phyloP scores from a whole-genome alignment of 2,113 vertebrate species.

The Datnioides undecimradiatus region DNA sequence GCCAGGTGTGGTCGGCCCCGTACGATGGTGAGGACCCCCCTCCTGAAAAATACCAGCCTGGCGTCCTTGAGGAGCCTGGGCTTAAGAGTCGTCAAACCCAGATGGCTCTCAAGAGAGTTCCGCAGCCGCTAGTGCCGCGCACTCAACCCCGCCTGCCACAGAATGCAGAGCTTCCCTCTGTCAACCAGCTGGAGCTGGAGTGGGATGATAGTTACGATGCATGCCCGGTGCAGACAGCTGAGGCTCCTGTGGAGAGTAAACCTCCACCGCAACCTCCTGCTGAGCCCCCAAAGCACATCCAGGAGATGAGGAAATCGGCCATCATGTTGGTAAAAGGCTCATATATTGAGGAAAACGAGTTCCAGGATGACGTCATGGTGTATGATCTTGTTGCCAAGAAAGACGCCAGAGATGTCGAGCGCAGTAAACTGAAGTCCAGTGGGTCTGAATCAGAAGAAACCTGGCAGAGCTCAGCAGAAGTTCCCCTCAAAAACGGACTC shows the following conservation, averaged over 20 bases:
- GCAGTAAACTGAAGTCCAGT: background rate
- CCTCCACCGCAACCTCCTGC: conserved; percentile 31
- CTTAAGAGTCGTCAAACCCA: conserved; percentile 40
- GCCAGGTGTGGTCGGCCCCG: conserved; percentile 92
- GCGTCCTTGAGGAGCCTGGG: conserved; percentile 80
- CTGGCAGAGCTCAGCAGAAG: conserved; percentile 17
- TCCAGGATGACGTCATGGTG: conserved; percentile 96
- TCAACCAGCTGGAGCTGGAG: conserved; percentile 90
- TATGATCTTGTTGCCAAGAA: conserved; percentile 94
- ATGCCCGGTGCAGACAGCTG: conserved; percentile 82
- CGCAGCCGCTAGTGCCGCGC: conserved; percentile 24
- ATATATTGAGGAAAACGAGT: conserved; percentile 95
- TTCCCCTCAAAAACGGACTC: conserved; percentile 78
- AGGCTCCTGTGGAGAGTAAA: conserved; percentile 32
- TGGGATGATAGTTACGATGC: conserved; percentile 98
- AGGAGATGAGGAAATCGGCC: conserved; percentile 93
- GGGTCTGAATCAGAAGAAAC: conserved; percentile 19
- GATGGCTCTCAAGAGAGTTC: conserved; percentile 57
- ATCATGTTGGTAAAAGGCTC: conserved; percentile 92
- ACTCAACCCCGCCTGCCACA: conserved; percentile 15
- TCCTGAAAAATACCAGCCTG: conserved; percentile 87
- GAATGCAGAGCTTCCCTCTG: conserved; percentile 49
- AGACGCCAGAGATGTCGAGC: conserved; percentile 81
- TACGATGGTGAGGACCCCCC: conserved; percentile 93
- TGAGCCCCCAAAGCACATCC: conserved; percentile 91